phyloP scores from a whole-genome alignment of 2,888 invertebrate species.

The Megalurothrips usitatus region DNA sequence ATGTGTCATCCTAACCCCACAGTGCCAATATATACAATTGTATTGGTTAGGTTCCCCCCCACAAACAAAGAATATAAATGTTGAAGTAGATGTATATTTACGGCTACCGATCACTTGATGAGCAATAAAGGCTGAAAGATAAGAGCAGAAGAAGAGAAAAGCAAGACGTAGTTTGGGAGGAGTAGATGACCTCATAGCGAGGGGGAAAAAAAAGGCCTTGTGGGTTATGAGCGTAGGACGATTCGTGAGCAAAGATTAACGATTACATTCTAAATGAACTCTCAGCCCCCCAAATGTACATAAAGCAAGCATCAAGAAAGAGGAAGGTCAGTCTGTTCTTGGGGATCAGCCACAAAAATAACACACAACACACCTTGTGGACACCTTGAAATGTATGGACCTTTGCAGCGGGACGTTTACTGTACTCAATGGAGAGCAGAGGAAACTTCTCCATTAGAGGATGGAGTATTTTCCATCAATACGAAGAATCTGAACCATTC shows the following conservation, averaged over 20 bases:
- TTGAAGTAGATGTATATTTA: too few species aligned
- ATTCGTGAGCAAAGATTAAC: neutral
- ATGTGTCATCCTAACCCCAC: neutral
- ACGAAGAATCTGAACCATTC: neutral
- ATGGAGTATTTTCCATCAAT: neutral
- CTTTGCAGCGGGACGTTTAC: neutral
- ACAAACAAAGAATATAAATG: neutral
- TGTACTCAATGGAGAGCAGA: neutral
- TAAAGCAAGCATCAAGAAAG: neutral
- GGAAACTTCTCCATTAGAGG: neutral
- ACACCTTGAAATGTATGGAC: conserved; percentile 2
- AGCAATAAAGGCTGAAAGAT: neutral
- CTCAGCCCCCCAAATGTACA: neutral
- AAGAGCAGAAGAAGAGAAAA: neutral
- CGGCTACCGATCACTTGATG: neutral
- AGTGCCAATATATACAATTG: neutral
- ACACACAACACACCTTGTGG: neutral
- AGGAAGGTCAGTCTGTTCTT: neutral
- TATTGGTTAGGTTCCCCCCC: neutral
- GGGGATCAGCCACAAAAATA: neutral
- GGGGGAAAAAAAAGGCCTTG: neutral
- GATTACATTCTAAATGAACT: neutral
- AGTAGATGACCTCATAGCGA: conserved; percentile 1
- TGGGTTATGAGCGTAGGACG: neutral
- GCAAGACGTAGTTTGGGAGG: neutral